Conservation (phyloP, 2,888 invertebrate species). For the Clepsis dumicolana region DNA sequence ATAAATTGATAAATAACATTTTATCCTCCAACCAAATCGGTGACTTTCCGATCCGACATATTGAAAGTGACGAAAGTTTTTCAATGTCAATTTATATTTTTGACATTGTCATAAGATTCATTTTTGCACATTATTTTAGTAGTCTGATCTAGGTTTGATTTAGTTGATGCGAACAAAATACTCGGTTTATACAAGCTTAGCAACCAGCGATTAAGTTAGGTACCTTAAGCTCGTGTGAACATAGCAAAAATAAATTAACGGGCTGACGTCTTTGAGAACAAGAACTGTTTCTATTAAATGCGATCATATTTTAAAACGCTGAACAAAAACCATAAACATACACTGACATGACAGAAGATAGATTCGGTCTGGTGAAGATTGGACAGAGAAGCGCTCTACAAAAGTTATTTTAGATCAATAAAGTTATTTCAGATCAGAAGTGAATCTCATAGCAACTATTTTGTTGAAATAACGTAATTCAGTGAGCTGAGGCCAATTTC, state of each 20-base stretch:
- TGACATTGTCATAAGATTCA: no score
- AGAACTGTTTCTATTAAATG: neutral
- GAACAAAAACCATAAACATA: neutral
- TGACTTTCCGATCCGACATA: no score
- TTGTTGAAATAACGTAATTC: slow-evolving; percentile 22
- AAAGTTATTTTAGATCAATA: neutral
- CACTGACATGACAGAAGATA: neutral
- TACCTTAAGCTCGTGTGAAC: no score
- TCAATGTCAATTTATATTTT: no score
- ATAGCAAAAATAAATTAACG: neutral
- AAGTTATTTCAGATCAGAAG: neutral
- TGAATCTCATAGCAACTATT: neutral
- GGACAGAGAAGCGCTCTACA: neutral
- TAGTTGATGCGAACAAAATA: no score
- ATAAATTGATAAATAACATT: no score
- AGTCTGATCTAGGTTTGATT: no score
- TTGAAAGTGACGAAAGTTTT: no score
- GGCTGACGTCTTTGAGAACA: neutral
- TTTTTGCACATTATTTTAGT: no score
- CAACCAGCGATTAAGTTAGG: no score
- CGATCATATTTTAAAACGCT: neutral
- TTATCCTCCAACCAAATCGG: no score
- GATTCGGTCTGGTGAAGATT: neutral
- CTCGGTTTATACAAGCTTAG: no score
- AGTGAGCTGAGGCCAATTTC: slow-evolving; percentile 20